Percentiles rank a stretch among this genome's conserved stretches.
Conservation (phyloP, 2,888 invertebrate genomes). For the Lasius fuliginosus region DNA sequence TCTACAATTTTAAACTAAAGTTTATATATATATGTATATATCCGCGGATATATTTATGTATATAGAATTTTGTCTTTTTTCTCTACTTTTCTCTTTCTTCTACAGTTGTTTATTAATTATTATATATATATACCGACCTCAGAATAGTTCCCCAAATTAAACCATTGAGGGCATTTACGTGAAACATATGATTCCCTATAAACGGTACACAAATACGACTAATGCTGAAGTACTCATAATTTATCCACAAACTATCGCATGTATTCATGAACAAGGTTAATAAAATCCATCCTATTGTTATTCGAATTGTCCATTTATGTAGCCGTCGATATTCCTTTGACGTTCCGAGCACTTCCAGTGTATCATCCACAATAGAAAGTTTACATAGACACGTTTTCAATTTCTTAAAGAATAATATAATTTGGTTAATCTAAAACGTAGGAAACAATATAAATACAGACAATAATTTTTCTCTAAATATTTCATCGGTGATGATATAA, state of each 20-base stretch:
- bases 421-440: neutral
- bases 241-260: neutral
- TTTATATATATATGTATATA: neutral
- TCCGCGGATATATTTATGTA: too few relatives aligned
- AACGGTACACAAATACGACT: neutral
- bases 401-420: slow-evolving; percentile 23
- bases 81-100: neutral
- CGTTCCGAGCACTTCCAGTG: slow-evolving; percentile 8
- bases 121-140: neutral
- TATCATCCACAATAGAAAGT: slow-evolving; percentile 29
- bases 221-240: neutral
- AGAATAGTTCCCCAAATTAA: slow-evolving; percentile 13
- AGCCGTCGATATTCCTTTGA: neutral
- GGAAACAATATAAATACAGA: neutral
- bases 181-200: neutral
- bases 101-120: neutral
- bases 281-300: slow-evolving; percentile 5
- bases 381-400: slow-evolving; percentile 12
- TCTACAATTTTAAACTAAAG: neutral
- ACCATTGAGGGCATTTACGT: neutral
- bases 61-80: neutral
- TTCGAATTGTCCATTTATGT: neutral
- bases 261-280: neutral
- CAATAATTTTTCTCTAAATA: neutral
- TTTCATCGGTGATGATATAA: neutral